These are phyloP conservation scores for Lithodes maja DNA, from an alignment of 2,888 invertebrate species.

Conservation along the genomic window DNA sequence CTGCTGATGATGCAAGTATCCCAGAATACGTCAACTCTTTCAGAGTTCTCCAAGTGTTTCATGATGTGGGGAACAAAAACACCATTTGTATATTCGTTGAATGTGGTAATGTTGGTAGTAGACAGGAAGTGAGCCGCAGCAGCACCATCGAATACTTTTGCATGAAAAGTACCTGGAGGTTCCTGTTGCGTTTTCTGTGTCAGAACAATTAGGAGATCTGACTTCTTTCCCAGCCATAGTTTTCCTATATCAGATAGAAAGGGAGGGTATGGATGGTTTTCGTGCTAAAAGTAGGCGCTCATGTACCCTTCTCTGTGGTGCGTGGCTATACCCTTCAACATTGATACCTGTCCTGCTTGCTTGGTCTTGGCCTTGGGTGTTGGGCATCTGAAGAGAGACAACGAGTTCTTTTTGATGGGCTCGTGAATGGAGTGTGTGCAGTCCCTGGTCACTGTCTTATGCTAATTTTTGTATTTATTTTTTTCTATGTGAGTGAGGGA, in stretches of 20 bases:
- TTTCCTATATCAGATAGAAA: background rate
- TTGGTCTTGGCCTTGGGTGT: slow-evolving; percentile 11
- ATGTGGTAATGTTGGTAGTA: background rate
- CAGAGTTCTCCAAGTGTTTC: background rate
- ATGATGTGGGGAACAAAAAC: background rate
- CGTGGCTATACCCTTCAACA: background rate
- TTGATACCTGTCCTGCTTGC: background rate
- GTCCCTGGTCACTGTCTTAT: background rate
- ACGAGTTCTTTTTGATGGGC: background rate
- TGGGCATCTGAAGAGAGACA: slow-evolving; percentile 6
- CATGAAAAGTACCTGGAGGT: slow-evolving; percentile 10
- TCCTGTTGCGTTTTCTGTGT: background rate
- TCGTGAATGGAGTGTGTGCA: background rate
- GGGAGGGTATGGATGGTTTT: background rate
- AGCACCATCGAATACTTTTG: background rate
- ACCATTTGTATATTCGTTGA: background rate
- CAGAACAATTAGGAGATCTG: background rate
- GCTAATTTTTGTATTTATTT: background rate
- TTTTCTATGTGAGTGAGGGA: no score
- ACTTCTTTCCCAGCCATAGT: background rate
- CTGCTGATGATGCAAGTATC: slow-evolving; percentile 11
- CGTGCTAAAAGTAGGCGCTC: slow-evolving; percentile 10
- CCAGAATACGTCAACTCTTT: slow-evolving; percentile 7
- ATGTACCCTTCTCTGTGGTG: slow-evolving; percentile 4
- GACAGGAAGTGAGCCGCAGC: slow-evolving; percentile 12